Percentiles rank a stretch among this genome's conserved stretches.
Conservation (phyloP, 2,888 invertebrate genomes). For the Pheosia gnoma region DNA sequence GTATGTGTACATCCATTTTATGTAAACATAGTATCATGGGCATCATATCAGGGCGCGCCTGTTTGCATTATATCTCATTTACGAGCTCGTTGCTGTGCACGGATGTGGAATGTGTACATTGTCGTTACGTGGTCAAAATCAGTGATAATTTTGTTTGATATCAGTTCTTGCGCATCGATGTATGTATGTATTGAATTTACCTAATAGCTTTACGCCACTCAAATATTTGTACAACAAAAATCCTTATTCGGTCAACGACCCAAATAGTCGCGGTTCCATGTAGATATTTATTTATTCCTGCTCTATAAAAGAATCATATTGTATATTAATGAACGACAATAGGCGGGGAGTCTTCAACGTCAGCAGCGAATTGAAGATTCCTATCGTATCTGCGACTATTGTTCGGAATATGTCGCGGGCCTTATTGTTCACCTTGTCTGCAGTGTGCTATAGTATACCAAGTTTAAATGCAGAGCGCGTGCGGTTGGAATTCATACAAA, state of each 20-base stretch:
- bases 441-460: constrained; percentile 61
- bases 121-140: constrained; percentile 51
- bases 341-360: constrained; percentile 65
- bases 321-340: constrained; percentile 58
- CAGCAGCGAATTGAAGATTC: constrained; percentile 75
- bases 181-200: constrained; percentile 19
- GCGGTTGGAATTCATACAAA: constrained; percentile 65
- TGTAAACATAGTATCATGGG: constrained; percentile 53
- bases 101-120: constrained; percentile 56
- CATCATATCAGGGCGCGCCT: constrained; percentile 61
- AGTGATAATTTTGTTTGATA: constrained; percentile 41
- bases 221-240: constrained; percentile 32
- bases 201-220: constrained; percentile 34
- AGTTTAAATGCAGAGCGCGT: constrained; percentile 73
- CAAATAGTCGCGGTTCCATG: constrained; percentile 41
- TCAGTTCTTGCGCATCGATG: constrained; percentile 15
- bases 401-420: constrained; percentile 81
- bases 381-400: constrained; percentile 76
- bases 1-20: constrained; percentile 47
- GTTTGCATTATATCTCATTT: constrained; percentile 62
- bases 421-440: constrained; percentile 72
- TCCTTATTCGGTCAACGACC: constrained; percentile 59
- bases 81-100: constrained; percentile 62
- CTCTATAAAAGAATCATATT: constrained; percentile 55
- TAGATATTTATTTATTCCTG: constrained; percentile 60